These are phyloP conservation scores for Bacillus rossius DNA, from an alignment of 1,140 invertebrate species.

Conservation along the genomic window DNA sequence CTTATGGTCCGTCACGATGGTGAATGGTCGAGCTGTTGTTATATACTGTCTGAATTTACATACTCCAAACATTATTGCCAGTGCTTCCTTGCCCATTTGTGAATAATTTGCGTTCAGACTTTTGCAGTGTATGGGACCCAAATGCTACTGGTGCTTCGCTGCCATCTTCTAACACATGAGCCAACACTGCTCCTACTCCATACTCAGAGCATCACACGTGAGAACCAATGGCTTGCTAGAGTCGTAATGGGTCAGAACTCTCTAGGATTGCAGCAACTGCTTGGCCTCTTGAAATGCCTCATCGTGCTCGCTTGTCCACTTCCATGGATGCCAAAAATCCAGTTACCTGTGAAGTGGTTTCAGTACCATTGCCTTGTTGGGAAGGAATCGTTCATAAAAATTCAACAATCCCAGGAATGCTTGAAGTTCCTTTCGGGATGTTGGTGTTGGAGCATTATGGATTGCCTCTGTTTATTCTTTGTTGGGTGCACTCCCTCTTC, in stretches of 20 bases:
- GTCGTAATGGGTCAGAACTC: background rate
- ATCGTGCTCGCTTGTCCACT: background rate
- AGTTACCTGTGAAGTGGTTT: slow-evolving; percentile 15
- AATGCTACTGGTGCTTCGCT: slow-evolving; percentile 32
- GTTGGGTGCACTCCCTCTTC: slow-evolving; percentile 29
- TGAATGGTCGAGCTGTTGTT: slow-evolving; percentile 36
- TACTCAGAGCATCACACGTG: slow-evolving; percentile 35
- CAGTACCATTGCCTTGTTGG: slow-evolving; percentile 14
- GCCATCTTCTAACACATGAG: slow-evolving; percentile 31
- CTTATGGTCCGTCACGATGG: slow-evolving; percentile 43
- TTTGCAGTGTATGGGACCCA: slow-evolving; percentile 28
- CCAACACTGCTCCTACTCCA: slow-evolving; percentile 37
- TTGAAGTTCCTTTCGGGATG: slow-evolving; percentile 26
- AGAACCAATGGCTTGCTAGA: slow-evolving; percentile 16
- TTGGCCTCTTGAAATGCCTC: background rate
- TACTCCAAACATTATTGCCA: slow-evolving; percentile 25
- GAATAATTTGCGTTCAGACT: slow-evolving; percentile 41
- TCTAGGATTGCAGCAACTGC: background rate
- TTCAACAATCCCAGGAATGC: slow-evolving; percentile 28
- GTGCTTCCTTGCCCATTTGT: slow-evolving; percentile 44
- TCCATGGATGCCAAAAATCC: slow-evolving; percentile 7
- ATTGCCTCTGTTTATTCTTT: slow-evolving; percentile 30
- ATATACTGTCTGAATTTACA: slow-evolving; percentile 34
- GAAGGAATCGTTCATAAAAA: slow-evolving; percentile 27
- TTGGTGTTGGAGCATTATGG: slow-evolving; percentile 22